Evolutionary conservation across 2,888 invertebrate species (phyloP).

Genomic region (Philonicus albiceps): DNA sequence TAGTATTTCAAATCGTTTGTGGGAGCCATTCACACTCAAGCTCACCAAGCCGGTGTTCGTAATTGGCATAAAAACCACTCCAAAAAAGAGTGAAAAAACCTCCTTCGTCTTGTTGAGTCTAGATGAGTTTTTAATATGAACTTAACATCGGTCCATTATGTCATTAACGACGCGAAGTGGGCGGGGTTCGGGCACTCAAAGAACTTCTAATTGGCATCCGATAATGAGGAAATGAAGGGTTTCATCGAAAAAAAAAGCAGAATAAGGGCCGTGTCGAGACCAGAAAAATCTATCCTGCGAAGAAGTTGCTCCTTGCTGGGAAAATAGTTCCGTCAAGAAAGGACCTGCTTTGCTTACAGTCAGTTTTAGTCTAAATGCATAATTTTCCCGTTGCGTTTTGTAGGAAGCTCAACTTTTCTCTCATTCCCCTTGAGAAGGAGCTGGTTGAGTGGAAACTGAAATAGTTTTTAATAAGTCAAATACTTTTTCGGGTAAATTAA

Average conservation of each 20-base stretch:
- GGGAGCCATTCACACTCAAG: not conserved
- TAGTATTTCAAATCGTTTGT: not conserved
- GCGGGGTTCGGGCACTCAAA: not conserved
- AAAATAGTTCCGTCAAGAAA: not conserved
- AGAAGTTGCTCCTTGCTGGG: not conserved
- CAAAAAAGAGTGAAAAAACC: not conserved
- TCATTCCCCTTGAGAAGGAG: not conserved
- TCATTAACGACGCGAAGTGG: not conserved
- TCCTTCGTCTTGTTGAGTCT: not conserved
- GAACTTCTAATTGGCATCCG: slow-evolving; percentile 26
- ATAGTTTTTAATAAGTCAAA: not conserved
- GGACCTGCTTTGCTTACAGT: not conserved
- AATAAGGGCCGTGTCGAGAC: not conserved
- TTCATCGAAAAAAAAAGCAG: not conserved
- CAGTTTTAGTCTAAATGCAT: not conserved
- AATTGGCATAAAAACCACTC: not conserved
- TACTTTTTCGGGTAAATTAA: not conserved
- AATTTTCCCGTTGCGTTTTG: not conserved
- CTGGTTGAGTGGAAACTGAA: not conserved
- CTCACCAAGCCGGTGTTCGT: not conserved
- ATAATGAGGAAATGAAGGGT: slow-evolving; percentile 19
- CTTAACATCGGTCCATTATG: not conserved
- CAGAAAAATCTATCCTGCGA: not conserved
- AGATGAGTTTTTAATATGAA: not conserved
- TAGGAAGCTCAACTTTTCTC: not conserved